Evolutionary conservation across 2,113 vertebrate genomes (phyloP).

Genomic region (Triplophysa dalaica): DNA sequence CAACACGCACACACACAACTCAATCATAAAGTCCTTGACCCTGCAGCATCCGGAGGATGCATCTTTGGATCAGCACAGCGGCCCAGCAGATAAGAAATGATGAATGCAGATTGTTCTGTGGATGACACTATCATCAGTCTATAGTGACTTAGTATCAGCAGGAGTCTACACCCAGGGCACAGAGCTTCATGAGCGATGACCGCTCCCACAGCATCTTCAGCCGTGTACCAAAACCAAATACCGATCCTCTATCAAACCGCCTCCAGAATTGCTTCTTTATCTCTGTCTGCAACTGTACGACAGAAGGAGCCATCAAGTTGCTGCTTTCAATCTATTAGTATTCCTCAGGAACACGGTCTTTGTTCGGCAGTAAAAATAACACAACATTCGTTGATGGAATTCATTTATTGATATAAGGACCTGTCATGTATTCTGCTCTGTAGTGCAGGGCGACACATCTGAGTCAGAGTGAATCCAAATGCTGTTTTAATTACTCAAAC

Average conservation of each 20-base stretch:
- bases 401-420: not conserved
- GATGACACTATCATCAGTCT: conserved; percentile 60
- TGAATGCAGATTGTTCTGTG: conserved; percentile 55
- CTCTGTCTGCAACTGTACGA: conserved; percentile 30
- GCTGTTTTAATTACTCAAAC: too few species aligned
- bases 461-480: too few species aligned
- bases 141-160: conserved; percentile 51
- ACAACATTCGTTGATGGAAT: not conserved
- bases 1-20: conserved; percentile 29
- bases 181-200: conserved; percentile 48
- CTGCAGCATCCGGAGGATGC: conserved; percentile 31
- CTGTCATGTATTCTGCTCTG: not conserved
- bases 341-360: not conserved
- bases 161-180: conserved; percentile 38
- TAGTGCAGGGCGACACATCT: not conserved
- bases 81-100: conserved; percentile 66
- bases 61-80: conserved; percentile 38
- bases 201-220: conserved; percentile 26
- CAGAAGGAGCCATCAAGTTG: conserved; percentile 25
- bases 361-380: not conserved
- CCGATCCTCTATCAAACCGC: conserved; percentile 36
- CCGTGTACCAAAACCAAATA: conserved; percentile 37
- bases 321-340: conserved; percentile 22
- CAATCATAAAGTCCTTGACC: conserved; percentile 58
- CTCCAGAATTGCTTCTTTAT: conserved; percentile 39